Percentiles rank a stretch among this genome's conserved stretches.
These are phyloP conservation scores for Channa striata DNA, from an alignment of 2,797 vertebrate species.

Conservation along the genomic window DNA sequence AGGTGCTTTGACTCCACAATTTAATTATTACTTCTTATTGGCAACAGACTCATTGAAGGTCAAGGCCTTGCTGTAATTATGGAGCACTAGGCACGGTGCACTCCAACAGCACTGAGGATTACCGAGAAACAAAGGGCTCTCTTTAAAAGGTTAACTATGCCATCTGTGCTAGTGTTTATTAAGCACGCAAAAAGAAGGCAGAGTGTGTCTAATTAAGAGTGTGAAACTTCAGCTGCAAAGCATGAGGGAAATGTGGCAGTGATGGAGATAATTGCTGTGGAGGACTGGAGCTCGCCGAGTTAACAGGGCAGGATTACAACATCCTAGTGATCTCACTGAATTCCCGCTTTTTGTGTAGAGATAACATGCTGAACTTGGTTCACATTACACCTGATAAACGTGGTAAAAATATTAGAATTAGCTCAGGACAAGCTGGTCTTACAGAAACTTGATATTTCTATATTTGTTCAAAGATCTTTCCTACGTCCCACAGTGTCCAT, in stretches of 20 bases:
- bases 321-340: neutral
- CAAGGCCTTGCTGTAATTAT: conserved; percentile 55
- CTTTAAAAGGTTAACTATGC: conserved; percentile 66
- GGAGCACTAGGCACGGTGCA: conserved; percentile 14
- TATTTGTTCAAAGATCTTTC: no score
- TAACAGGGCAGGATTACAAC: neutral
- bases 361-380: no score
- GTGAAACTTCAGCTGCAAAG: conserved; percentile 42
- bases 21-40: conserved; percentile 66
- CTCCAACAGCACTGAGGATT: conserved; percentile 43
- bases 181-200: conserved; percentile 40
- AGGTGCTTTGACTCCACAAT: conserved; percentile 65
- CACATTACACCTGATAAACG: no score
- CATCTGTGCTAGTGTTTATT: conserved; percentile 35
- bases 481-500: no score
- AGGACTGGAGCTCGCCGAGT: conserved; percentile 21
- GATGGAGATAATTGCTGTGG: conserved; percentile 56
- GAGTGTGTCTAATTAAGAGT: conserved; percentile 48
- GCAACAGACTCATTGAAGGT: conserved; percentile 57
- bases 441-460: no score
- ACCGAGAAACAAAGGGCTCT: conserved; percentile 45
- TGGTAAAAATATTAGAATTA: no score
- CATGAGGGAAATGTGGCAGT: conserved; percentile 47
- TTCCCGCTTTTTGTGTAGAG: no score
- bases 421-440: no score